Evolutionary conservation across 2,113 vertebrate species (phyloP).

Genomic region (Aegotheles bennettii): DNA sequence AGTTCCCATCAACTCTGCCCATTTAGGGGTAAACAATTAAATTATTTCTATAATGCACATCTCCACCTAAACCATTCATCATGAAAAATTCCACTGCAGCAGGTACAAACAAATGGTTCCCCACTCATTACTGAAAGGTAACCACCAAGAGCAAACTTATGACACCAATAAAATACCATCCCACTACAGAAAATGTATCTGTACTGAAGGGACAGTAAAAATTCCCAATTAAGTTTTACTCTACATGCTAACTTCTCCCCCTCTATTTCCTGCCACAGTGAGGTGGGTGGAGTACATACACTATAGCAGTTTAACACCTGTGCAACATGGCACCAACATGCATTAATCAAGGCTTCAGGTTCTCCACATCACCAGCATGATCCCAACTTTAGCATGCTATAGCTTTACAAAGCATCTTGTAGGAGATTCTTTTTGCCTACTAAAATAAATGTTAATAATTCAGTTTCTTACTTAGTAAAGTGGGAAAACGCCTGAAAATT

Average conservation of each 20-base stretch:
- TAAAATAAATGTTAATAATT: not conserved
- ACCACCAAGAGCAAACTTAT: not conserved
- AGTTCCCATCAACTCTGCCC: not conserved
- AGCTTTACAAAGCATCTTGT: not conserved
- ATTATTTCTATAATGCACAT: not conserved
- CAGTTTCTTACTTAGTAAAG: not conserved
- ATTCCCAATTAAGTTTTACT: not conserved
- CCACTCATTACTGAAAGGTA: not conserved
- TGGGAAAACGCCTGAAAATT: not conserved
- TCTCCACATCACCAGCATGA: not conserved
- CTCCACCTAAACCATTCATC: not conserved
- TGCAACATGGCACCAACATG: rapidly evolving
- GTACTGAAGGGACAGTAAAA: not conserved
- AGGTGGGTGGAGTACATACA: not conserved
- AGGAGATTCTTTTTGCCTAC: not conserved
- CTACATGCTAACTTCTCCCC: not conserved
- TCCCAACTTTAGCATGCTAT: not conserved
- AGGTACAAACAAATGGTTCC: not conserved
- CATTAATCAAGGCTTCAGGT: not conserved
- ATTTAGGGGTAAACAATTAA: not conserved
- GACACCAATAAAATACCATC: not conserved
- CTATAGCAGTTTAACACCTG: not conserved
- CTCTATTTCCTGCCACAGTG: not conserved
- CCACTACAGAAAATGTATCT: not conserved
- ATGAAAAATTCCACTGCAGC: not conserved